Evolutionary conservation across 2,888 invertebrate genomes (phyloP).

Genomic region (Pteria penguin): DNA sequence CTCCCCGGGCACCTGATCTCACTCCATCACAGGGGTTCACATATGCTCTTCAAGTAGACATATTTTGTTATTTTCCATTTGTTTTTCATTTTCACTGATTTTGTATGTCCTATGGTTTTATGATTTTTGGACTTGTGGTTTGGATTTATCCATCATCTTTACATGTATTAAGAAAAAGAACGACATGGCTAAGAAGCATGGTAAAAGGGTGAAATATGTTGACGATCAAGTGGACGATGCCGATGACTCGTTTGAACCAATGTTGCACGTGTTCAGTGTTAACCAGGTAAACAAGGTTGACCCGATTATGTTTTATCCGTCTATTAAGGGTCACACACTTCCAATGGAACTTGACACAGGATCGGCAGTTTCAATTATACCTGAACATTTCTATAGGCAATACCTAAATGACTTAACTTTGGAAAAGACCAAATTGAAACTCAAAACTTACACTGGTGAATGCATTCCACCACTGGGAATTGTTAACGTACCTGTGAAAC

Average conservation of each 20-base stretch:
- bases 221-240: background rate
- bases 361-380: background rate
- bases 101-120: too few relatives aligned
- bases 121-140: too few relatives aligned
- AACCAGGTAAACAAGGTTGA: background rate
- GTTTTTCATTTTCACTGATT: too few relatives aligned
- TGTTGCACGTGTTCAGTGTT: constrained; percentile 4
- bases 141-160: too few relatives aligned
- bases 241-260: background rate
- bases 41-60: too few relatives aligned
- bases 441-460: constrained; percentile 12
- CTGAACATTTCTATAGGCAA: background rate
- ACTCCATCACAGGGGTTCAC: too few relatives aligned
- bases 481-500: background rate
- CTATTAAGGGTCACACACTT: background rate
- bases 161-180: too few relatives aligned
- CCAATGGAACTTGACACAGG: constrained; percentile 3
- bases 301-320: background rate
- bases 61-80: too few relatives aligned
- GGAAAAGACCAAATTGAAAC: background rate
- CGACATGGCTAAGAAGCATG: too few relatives aligned
- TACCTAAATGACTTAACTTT: background rate
- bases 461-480: background rate
- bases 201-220: background rate
- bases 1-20: too few relatives aligned